Evolutionary conservation across 1,140 invertebrate species (phyloP).

Genomic region (Caerostris darwini): DNA sequence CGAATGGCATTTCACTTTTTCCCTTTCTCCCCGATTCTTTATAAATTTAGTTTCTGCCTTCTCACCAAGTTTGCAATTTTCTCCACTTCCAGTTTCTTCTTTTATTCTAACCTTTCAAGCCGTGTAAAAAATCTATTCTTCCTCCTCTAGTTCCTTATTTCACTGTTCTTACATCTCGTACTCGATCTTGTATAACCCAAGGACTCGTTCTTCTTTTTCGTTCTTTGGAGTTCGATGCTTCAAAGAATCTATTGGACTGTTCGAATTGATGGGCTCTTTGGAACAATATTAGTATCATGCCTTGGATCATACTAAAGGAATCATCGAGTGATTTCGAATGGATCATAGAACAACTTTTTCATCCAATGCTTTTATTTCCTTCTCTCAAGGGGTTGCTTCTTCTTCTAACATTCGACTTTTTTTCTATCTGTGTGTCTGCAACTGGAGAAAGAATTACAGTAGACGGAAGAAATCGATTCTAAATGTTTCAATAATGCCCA

Average conservation of each 20-base stretch:
- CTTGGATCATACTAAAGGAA: background rate
- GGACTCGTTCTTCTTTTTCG: background rate
- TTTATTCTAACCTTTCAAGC: background rate
- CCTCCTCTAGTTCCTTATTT: background rate
- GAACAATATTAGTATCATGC: too few relatives aligned
- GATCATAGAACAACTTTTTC: background rate
- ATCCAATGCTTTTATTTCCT: background rate
- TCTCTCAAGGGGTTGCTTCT: background rate
- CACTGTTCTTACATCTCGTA: background rate
- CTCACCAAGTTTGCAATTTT: background rate
- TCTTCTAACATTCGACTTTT: background rate
- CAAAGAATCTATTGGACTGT: conserved; percentile 21
- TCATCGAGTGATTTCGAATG: conserved; percentile 43
- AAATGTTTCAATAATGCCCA: background rate
- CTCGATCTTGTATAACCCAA: background rate
- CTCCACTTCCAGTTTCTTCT: background rate
- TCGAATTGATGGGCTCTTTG: background rate
- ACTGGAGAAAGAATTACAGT: too few relatives aligned
- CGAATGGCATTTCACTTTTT: background rate
- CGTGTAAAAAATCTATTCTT: background rate
- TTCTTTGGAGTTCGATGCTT: background rate
- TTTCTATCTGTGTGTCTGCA: background rate
- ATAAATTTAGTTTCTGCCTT: background rate
- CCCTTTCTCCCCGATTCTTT: background rate
- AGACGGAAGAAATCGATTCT: background rate